phyloP scores from a whole-genome alignment of 2,888 invertebrate genomes.

The Hermaeophaga mercurialis region DNA sequence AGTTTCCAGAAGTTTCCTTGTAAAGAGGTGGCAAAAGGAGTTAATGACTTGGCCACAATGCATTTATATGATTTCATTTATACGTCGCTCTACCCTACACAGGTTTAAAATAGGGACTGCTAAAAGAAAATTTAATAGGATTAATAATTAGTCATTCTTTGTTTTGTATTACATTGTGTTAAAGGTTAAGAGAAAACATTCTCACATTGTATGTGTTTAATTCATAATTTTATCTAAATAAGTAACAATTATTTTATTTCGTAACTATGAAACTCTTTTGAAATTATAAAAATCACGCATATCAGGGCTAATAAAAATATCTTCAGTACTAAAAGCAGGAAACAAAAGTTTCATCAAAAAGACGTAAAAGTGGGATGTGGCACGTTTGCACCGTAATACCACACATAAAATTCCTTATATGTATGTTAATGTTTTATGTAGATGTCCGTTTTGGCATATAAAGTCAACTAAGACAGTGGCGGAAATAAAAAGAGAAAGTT shows the following conservation, averaged over 20 bases:
- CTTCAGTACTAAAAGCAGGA: constrained; percentile 9
- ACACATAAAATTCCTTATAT: constrained; percentile 43
- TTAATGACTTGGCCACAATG: constrained; percentile 12
- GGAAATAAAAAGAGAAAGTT: not conserved
- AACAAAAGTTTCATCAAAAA: constrained; percentile 33
- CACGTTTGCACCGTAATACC: constrained; percentile 40
- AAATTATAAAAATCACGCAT: no score
- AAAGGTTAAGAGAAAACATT: no score
- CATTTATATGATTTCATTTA: constrained; percentile 18
- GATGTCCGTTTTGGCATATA: constrained; percentile 9
- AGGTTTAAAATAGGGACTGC: no score
- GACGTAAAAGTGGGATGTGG: constrained; percentile 42
- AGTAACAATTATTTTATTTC: no score
- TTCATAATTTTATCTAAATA: no score
- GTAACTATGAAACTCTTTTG: no score
- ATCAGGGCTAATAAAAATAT: constrained; percentile 17
- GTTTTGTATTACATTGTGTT: no score
- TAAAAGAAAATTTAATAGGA: no score
- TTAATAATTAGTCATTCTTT: no score
- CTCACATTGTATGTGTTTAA: no score
- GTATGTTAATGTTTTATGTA: constrained; percentile 42
- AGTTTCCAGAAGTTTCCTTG: constrained; percentile 19
- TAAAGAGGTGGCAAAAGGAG: constrained; percentile 11
- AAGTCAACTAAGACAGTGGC: not conserved
- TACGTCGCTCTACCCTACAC: no score